Percentiles rank a stretch among this genome's conserved stretches.
Evolutionary conservation across 2,113 vertebrate species (phyloP).

Genomic region (Peromyscus maniculatus): DNA sequence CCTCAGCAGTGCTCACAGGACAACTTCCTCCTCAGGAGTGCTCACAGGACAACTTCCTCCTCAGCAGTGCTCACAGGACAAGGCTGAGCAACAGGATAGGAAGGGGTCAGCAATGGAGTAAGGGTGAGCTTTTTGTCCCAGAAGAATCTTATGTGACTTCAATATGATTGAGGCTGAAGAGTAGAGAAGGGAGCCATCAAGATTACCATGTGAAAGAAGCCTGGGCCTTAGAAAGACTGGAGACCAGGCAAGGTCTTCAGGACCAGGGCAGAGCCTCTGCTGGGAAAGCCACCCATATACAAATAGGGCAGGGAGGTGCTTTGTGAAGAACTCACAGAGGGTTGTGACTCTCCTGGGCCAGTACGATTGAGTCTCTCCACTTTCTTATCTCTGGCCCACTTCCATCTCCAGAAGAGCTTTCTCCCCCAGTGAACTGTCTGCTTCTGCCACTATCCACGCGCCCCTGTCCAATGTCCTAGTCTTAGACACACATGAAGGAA

Average conservation of each 20-base stretch:
- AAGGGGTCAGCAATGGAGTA: fast-evolving
- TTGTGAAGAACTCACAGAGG: not conserved
- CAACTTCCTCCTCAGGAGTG: too few relatives aligned
- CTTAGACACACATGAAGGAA: too few relatives aligned
- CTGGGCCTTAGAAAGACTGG: not conserved
- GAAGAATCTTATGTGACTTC: not conserved
- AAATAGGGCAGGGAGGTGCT: not conserved
- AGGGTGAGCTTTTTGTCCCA: fast-evolving
- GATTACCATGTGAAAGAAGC: not conserved
- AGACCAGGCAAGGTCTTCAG: not conserved
- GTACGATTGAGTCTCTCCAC: fast-evolving
- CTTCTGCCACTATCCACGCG: not conserved
- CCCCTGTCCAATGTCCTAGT: not conserved
- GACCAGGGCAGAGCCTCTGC: not conserved
- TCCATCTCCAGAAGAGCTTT: not conserved
- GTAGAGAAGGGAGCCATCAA: too few relatives aligned
- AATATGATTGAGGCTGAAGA: not conserved
- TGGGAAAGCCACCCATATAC: not conserved
- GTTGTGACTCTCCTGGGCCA: not conserved
- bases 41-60: not conserved
- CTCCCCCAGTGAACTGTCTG: not conserved
- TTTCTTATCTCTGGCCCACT: not conserved
- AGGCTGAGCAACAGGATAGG: not conserved
- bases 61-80: not conserved
- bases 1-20: too few relatives aligned